phyloP scores from a whole-genome alignment of 2,888 invertebrate genomes.

The Tryphoninae sp. region DNA sequence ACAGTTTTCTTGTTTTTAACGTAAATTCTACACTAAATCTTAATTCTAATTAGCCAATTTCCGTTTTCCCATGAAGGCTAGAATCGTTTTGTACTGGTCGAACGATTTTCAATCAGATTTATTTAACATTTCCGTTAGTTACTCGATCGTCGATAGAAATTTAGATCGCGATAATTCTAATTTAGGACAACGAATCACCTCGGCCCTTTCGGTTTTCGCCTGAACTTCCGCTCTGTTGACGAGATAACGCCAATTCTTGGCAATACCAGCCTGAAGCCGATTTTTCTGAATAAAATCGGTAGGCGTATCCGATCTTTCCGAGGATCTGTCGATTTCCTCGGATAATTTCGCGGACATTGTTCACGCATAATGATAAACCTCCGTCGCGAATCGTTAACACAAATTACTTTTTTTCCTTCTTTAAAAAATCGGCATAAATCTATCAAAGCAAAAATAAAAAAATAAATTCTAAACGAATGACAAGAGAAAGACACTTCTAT shows the following conservation, averaged over 20 bases:
- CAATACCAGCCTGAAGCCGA: constrained; percentile 66
- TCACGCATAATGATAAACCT: constrained; percentile 51
- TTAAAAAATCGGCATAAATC: too few relatives aligned
- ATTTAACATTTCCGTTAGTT: background rate
- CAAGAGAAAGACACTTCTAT: background rate
- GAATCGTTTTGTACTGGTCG: too few relatives aligned
- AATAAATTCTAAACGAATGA: background rate
- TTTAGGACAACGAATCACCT: constrained; percentile 39
- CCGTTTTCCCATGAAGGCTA: too few relatives aligned
- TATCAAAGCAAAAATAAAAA: background rate
- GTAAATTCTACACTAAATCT: too few relatives aligned
- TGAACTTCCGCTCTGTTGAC: constrained; percentile 64
- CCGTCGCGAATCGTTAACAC: background rate
- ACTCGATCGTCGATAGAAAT: background rate
- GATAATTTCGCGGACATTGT: constrained; percentile 73
- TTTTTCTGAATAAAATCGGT: constrained; percentile 69
- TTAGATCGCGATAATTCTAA: background rate
- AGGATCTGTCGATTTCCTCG: constrained; percentile 66
- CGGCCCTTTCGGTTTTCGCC: constrained; percentile 38
- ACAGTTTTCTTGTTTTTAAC: background rate
- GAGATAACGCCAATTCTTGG: constrained; percentile 66
- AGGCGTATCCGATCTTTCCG: constrained; percentile 62
- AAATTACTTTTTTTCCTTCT: background rate
- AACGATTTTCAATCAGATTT: background rate
- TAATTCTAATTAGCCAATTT: too few relatives aligned